Conservation (phyloP, 2,888 invertebrate species). For the Amaurobius ferox region DNA sequence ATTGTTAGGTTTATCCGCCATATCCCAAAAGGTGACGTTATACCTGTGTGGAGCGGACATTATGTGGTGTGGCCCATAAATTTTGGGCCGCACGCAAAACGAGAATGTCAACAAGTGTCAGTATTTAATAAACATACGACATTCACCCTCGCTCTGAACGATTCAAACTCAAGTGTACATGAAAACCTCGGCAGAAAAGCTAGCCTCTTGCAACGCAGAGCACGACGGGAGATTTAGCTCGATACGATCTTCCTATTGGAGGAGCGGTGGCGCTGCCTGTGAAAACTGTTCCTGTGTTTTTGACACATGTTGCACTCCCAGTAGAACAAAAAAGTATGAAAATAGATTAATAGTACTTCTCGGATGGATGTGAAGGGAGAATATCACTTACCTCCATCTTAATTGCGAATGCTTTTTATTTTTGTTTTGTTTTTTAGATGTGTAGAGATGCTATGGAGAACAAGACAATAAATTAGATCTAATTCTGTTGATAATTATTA, state of each 20-base stretch:
- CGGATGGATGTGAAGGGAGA: conserved; percentile 36
- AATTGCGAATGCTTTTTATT: too few species aligned
- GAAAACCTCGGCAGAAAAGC: conserved; percentile 22
- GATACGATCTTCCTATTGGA: conserved; percentile 48
- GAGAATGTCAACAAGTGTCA: conserved; percentile 18
- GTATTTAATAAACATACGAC: not conserved
- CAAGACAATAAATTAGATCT: too few species aligned
- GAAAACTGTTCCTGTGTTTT: conserved; percentile 57
- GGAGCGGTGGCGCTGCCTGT: conserved; percentile 51
- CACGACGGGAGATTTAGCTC: conserved; percentile 50
- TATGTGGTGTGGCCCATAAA: not conserved
- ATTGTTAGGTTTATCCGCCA: conserved; percentile 44
- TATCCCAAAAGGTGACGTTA: conserved; percentile 66
- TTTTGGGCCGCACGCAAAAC: not conserved
- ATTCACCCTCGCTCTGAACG: not conserved
- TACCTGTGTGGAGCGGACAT: conserved; percentile 60
- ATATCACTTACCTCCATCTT: not conserved
- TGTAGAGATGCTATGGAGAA: too few species aligned
- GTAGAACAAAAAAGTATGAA: conserved; percentile 9
- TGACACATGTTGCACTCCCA: conserved; percentile 66
- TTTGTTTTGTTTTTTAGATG: too few species aligned
- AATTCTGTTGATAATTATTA: too few species aligned
- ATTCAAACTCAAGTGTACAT: conserved; percentile 30
- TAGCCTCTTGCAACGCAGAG: conserved; percentile 26
- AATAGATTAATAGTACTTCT: conserved; percentile 43